Conservation (phyloP, 1,140 invertebrate species). For the Amyelois transitella region DNA sequence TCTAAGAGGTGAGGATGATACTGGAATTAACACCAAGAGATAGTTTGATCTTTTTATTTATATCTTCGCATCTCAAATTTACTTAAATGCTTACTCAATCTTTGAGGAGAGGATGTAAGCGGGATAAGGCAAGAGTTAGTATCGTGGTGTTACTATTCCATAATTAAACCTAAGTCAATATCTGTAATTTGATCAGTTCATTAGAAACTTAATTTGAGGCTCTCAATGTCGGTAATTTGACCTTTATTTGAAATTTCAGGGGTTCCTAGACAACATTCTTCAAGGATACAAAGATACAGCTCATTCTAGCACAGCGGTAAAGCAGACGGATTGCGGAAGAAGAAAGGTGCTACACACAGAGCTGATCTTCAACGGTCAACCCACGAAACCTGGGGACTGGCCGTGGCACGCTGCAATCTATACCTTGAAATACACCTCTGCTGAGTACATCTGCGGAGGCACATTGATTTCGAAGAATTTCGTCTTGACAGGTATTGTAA, state of each 20-base stretch:
- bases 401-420: slow-evolving; percentile 90
- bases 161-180: no score
- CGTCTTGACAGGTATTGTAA: slow-evolving; percentile 42
- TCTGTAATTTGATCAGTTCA: no score
- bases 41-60: no score
- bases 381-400: slow-evolving; percentile 82
- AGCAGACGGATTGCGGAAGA: slow-evolving; percentile 36
- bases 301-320: slow-evolving; percentile 5
- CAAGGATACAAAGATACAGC: slow-evolving; percentile 24
- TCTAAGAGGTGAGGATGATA: no score
- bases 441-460: slow-evolving; percentile 49
- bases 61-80: no score
- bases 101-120: no score
- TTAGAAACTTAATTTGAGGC: no score
- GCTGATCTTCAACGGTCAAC: slow-evolving; percentile 33
- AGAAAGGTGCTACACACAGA: slow-evolving; percentile 38
- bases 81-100: no score
- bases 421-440: slow-evolving; percentile 76
- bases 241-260: slow-evolving; percentile 12
- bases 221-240: slow-evolving; percentile 23
- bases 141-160: no score
- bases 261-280: slow-evolving; percentile 19
- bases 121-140: no score
- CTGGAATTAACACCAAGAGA: no score
- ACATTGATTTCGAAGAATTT: slow-evolving; percentile 36